These are phyloP conservation scores for Erpobdella octoculata DNA, from an alignment of 2,888 invertebrate species.

Conservation along the genomic window DNA sequence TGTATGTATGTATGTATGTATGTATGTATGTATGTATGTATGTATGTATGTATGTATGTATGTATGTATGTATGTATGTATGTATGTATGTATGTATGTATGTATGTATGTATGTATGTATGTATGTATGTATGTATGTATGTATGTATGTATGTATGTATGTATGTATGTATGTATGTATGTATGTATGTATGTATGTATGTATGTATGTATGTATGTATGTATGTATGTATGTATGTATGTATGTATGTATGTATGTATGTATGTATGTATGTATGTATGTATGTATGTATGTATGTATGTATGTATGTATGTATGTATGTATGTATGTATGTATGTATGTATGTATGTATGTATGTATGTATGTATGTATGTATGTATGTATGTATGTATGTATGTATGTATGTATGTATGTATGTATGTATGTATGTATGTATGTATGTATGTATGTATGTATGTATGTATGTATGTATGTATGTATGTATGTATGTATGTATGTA, in stretches of 20 bases:
- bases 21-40: no score
- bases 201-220: no score
- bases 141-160: no score
- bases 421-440: slow-evolving; percentile 10
- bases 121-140: no score
- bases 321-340: slow-evolving; percentile 22
- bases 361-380: slow-evolving; percentile 10
- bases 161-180: no score
- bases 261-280: slow-evolving; percentile 29
- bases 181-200: no score
- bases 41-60: no score
- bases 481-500: slow-evolving; percentile 18
- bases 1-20: no score
- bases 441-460: slow-evolving; percentile 7
- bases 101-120: no score
- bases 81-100: no score
- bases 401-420: slow-evolving; percentile 7
- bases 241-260: slow-evolving; percentile 15
- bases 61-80: no score
- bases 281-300: slow-evolving; percentile 30
- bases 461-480: slow-evolving; percentile 10
- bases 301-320: slow-evolving; percentile 30
- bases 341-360: slow-evolving; percentile 10
- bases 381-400: slow-evolving; percentile 10
- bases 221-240: neutral